Evolutionary conservation across 2,113 vertebrate species (phyloP).

Genomic region (Prunella fulvescens): DNA sequence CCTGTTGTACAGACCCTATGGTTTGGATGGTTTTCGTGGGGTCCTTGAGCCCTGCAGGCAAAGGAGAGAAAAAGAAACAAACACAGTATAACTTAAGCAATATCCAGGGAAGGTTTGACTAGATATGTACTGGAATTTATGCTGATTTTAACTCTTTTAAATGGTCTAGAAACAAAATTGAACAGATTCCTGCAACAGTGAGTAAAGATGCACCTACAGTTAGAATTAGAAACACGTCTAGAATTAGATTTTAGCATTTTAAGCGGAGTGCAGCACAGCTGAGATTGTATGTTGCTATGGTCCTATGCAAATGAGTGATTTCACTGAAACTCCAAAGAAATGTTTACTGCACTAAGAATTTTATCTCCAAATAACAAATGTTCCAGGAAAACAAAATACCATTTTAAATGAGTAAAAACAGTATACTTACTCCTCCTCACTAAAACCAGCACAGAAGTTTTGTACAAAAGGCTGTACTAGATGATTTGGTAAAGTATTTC

Average conservation of each 20-base stretch:
- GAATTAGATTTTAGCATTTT: background rate
- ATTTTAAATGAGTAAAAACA: background rate
- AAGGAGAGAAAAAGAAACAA: background rate
- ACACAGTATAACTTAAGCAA: background rate
- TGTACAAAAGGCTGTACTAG: background rate
- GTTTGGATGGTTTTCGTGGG: background rate
- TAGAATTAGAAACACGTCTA: background rate
- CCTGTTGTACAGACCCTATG: background rate
- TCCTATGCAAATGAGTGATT: background rate
- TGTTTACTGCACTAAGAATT: background rate
- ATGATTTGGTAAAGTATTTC: background rate
- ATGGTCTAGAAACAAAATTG: background rate
- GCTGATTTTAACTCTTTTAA: background rate
- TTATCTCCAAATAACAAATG: background rate
- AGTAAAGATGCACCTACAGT: background rate
- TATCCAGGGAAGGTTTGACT: background rate
- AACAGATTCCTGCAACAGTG: background rate
- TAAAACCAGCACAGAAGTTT: background rate
- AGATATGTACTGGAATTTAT: background rate
- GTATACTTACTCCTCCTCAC: background rate
- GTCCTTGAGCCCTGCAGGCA: background rate
- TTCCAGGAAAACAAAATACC: background rate
- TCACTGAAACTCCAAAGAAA: background rate
- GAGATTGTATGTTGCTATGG: background rate
- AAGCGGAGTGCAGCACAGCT: background rate